These are phyloP conservation scores for Trididemnum miniatum DNA, from an alignment of 23 tunicate genomes.

Conservation along the genomic window DNA sequence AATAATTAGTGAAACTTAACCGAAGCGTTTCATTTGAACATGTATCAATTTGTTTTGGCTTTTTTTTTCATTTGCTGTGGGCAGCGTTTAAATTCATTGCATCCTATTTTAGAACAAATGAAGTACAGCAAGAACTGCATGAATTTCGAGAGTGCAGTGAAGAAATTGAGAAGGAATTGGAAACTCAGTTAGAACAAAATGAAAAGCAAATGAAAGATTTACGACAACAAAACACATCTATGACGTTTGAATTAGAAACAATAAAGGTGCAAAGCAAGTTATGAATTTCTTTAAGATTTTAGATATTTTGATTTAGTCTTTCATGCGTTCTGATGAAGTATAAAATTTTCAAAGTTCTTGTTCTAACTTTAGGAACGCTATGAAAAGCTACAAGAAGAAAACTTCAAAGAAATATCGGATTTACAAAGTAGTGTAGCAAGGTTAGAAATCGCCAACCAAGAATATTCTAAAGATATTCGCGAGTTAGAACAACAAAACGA, in stretches of 20 bases:
- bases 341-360: no score
- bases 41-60: no score
- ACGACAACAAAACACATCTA: constrained; percentile 67
- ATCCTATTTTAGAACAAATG: no score
- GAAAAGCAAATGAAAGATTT: constrained; percentile 75
- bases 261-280: constrained; percentile 64
- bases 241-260: constrained; percentile 80
- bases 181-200: constrained; percentile 62
- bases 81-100: no score
- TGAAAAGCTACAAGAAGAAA: constrained; percentile 69
- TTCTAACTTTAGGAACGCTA: constrained; percentile 73
- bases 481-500: constrained; percentile 89
- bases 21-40: no score
- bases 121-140: constrained; percentile 79
- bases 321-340: no score
- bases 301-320: no score
- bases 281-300: no score
- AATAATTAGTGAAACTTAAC: no score
- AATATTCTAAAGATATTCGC: constrained; percentile 67
- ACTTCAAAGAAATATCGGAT: constrained; percentile 60
- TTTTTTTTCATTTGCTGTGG: no score
- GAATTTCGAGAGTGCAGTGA: constrained; percentile 85
- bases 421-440: constrained; percentile 46
- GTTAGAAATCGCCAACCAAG: constrained; percentile 39
- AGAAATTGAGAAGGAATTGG: constrained; percentile 83